These are phyloP conservation scores for Drosophila pegasa DNA, from an alignment of 2,888 invertebrate genomes.

Conservation along the genomic window DNA sequence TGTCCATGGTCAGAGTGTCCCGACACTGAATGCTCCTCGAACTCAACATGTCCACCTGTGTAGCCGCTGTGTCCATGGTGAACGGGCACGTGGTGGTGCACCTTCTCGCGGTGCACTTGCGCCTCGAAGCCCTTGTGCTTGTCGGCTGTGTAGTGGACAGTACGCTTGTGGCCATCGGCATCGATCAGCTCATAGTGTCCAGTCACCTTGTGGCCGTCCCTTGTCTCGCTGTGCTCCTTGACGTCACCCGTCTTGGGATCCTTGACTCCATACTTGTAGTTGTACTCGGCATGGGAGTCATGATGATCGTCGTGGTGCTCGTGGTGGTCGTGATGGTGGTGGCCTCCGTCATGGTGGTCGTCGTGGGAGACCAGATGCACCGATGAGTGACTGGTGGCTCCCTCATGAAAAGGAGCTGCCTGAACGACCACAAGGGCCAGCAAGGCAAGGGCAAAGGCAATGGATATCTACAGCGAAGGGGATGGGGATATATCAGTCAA, in stretches of 20 bases:
- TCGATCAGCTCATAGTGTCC: slow-evolving; percentile 81
- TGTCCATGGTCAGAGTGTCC: slow-evolving; percentile 51
- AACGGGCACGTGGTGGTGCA: slow-evolving; percentile 55
- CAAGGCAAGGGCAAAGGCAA: slow-evolving; percentile 46
- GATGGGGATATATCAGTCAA: not conserved
- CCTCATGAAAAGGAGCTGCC: slow-evolving; percentile 61
- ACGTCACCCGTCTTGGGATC: slow-evolving; percentile 77
- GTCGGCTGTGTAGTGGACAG: slow-evolving; percentile 78
- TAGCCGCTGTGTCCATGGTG: slow-evolving; percentile 72
- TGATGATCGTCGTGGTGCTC: slow-evolving; percentile 56
- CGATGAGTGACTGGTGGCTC: slow-evolving; percentile 75
- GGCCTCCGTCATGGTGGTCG: slow-evolving; percentile 48
- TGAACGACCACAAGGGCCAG: slow-evolving; percentile 49
- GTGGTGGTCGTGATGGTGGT: slow-evolving; percentile 40
- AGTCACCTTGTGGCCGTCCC: slow-evolving; percentile 77
- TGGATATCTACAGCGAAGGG: slow-evolving; percentile 38
- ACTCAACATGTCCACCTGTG: slow-evolving; percentile 66
- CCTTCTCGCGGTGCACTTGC: slow-evolving; percentile 69
- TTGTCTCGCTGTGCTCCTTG: slow-evolving; percentile 70
- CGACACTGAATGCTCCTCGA: slow-evolving; percentile 62
- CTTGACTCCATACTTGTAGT: slow-evolving; percentile 75
- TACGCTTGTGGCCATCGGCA: slow-evolving; percentile 80
- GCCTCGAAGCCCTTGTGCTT: slow-evolving; percentile 80
- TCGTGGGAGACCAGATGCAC: slow-evolving; percentile 76
- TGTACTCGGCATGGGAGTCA: slow-evolving; percentile 73